Base-by-base conservation (phyloP, 2,113 vertebrate genomes). In the Gavialis gangeticus region DNA sequence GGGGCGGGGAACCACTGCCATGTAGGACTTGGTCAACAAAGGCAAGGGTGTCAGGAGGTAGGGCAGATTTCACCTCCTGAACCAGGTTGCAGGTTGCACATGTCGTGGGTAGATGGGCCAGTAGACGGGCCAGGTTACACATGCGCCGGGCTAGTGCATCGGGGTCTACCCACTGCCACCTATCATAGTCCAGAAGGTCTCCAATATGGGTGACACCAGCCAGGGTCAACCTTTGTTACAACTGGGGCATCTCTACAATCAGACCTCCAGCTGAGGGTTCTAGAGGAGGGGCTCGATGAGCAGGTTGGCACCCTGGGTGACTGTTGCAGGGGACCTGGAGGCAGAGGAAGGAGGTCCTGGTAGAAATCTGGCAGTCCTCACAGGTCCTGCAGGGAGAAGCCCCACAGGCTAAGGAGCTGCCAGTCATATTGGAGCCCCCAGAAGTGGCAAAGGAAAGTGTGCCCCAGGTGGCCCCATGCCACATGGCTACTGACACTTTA, bases 21-120 rank as follows among this genome's bases (percentile, higher is more conserved):
- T 30, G 11, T 10, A 2, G 16, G 46, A 46, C 46, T 9, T 46
- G 46, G 46, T 46, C 46, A 46, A 46, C 46, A 46, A 46, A 46
- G 46, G 3, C 59, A 19, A 3, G 24, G 77, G 6, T 12, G 5
- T 16, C 64, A 3, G 12, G 28, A 0, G 1, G 21, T 75, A 30
- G 56, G 34, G 30, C 81, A n/a, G 16, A 16, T 6, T 60, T 73
- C 63, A 56, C 6, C 60, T 25, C 60, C 25, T 46, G 46, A 46
- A 46, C 46, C 8, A 46, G 46, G 9, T 7, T 9, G 46, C 46
- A 46, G 9, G 6, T 46, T 46, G 46, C 46, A 46, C 46, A 46
- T 46, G 46, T 60, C 78, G 6, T 66, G 13, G 17, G 59, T 6
- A 78, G 73, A 73, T 66, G 8, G 24, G 2, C 8, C 5, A 56